Conservation (phyloP, 2,888 invertebrate genomes). For the Tetranychus piercei region DNA sequence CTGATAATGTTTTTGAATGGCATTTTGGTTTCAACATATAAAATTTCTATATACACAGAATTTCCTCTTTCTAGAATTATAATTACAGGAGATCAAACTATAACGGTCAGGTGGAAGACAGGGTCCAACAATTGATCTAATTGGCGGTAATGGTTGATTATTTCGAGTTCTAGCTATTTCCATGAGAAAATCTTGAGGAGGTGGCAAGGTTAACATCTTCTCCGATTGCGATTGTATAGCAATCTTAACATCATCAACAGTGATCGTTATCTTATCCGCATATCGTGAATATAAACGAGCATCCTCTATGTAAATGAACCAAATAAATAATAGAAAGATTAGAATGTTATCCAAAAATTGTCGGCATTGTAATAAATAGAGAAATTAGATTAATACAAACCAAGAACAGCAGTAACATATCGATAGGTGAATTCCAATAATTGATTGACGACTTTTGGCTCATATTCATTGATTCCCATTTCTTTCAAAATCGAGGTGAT, state of each 20-base stretch:
- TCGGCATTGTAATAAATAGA: background rate
- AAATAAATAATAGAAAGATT: background rate
- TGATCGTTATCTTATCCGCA: constrained; percentile 76
- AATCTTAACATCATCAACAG: constrained; percentile 73
- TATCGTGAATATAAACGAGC: constrained; percentile 73
- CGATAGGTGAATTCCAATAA: constrained; percentile 81
- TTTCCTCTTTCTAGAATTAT: constrained; percentile 29
- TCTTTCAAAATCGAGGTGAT: constrained; percentile 88
- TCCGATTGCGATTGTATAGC: constrained; percentile 76
- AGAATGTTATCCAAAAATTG: background rate
- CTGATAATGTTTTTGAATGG: too few relatives aligned
- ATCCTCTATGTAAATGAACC: constrained; percentile 44
- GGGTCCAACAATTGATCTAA: constrained; percentile 82
- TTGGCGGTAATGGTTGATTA: constrained; percentile 62
- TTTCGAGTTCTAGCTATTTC: constrained; percentile 77
- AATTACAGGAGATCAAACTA: constrained; percentile 38
- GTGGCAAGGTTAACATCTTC: constrained; percentile 71
- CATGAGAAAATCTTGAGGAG: constrained; percentile 62
- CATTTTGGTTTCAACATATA: too few relatives aligned
- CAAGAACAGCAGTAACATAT: constrained; percentile 31
- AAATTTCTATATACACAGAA: too few relatives aligned
- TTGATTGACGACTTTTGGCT: constrained; percentile 82
- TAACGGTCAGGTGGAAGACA: constrained; percentile 87
- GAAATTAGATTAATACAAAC: constrained; percentile 29
- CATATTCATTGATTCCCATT: constrained; percentile 77